A percentile compares a stretch with the other conserved stretches of the same genome.
Conservation (phyloP, 2,797 vertebrate species). For the Platalea minor region DNA sequence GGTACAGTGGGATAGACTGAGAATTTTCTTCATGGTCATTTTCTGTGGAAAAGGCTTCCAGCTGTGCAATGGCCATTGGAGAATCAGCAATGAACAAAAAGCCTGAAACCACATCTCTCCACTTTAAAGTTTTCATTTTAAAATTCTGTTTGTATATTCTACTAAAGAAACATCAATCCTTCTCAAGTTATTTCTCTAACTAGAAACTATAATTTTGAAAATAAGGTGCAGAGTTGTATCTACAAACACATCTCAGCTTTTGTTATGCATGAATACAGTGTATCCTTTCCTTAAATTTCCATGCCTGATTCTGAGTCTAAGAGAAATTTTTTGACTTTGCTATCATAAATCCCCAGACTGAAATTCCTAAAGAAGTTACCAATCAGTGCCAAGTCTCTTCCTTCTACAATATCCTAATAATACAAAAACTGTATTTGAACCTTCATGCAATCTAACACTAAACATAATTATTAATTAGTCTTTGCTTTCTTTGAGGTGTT, state of each 20-base stretch:
- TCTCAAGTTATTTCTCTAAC: not conserved
- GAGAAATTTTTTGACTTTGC: not conserved
- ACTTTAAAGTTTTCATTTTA: not conserved
- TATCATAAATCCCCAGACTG: not conserved
- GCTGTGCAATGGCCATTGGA: not conserved
- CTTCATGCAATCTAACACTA: not conserved
- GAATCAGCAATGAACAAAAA: not conserved
- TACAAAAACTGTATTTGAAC: not conserved
- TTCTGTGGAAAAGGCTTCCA: conserved; percentile 21
- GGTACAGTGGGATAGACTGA: not conserved
- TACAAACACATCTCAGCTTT: not conserved
- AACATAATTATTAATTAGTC: not conserved
- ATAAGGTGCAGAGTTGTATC: not conserved
- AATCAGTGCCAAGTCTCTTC: not conserved
- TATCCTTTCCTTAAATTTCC: not conserved
- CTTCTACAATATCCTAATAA: not conserved
- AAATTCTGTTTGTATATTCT: not conserved
- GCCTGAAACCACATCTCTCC: not conserved
- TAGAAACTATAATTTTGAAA: not conserved
- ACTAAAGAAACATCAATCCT: not conserved
- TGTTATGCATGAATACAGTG: not conserved
- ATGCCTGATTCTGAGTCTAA: not conserved
- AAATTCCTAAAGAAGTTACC: not conserved
- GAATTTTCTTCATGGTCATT: conserved; percentile 35
- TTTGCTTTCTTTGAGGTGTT: not conserved